Percentiles rank a stretch among this genome's conserved stretches.
Evolutionary conservation across 2,888 invertebrate genomes (phyloP).

Genomic region (Anaspis maculata): DNA sequence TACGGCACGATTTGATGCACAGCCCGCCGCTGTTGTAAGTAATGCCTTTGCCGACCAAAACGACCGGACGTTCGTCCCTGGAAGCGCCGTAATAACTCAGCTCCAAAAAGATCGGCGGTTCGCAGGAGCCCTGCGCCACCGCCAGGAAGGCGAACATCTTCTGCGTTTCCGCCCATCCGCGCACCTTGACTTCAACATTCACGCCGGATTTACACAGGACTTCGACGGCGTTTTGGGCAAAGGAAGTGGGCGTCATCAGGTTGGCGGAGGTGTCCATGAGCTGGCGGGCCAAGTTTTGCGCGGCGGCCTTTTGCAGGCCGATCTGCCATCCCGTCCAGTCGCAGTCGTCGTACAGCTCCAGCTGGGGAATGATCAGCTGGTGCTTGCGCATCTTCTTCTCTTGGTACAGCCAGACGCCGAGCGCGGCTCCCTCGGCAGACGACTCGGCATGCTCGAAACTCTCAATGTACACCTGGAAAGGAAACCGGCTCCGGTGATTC

Average conservation of each 20-base stretch:
- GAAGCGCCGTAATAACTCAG: constrained; percentile 61
- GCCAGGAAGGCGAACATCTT: constrained; percentile 75
- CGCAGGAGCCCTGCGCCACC: constrained; percentile 66
- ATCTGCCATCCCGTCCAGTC: constrained; percentile 63
- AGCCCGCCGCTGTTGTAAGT: constrained; percentile 63
- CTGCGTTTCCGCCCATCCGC: constrained; percentile 68
- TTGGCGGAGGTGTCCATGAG: constrained; percentile 78
- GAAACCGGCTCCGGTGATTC: too few species aligned
- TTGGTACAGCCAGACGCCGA: constrained; percentile 63
- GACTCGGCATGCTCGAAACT: constrained; percentile 71
- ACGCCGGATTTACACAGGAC: constrained; percentile 48
- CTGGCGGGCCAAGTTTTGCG: constrained; percentile 70
- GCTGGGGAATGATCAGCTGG: constrained; percentile 36
- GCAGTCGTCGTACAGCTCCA: constrained; percentile 55
- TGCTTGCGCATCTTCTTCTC: constrained; percentile 49
- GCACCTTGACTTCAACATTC: constrained; percentile 56
- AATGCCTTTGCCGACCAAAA: constrained; percentile 55
- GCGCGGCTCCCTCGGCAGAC: constrained; percentile 67
- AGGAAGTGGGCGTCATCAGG: constrained; percentile 67
- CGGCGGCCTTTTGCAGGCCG: constrained; percentile 64
- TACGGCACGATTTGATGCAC: constrained; percentile 54
- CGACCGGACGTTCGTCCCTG: constrained; percentile 55
- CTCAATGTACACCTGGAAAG: constrained; percentile 67
- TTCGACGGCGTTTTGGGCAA: constrained; percentile 61
- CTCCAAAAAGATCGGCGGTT: constrained; percentile 73